Evolutionary conservation across 2,797 vertebrate species (phyloP).

Genomic region (Chrysocyon brachyurus): DNA sequence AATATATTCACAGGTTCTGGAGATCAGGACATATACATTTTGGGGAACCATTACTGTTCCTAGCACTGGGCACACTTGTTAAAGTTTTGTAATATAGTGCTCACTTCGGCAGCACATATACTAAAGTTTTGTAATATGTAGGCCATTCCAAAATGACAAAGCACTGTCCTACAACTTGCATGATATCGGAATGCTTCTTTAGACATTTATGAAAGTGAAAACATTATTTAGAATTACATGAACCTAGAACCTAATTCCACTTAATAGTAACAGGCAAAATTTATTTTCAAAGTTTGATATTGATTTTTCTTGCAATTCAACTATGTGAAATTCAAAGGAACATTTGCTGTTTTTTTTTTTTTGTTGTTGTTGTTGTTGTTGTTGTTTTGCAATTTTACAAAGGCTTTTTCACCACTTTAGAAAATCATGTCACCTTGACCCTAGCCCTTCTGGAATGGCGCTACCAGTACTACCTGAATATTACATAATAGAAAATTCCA

Average conservation of each 20-base stretch:
- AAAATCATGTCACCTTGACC: background rate
- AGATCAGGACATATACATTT: background rate
- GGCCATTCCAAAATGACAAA: background rate
- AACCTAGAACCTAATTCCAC: background rate
- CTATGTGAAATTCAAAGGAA: background rate
- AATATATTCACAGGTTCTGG: background rate
- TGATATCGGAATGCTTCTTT: background rate
- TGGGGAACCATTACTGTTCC: background rate
- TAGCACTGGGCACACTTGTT: background rate
- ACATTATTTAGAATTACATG: background rate
- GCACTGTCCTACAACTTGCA: background rate
- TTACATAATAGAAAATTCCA: background rate
- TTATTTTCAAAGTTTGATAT: background rate
- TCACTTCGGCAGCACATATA: no score
- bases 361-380: no score
- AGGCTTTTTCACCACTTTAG: background rate
- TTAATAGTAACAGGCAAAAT: conserved; percentile 16
- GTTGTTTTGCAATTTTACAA: background rate
- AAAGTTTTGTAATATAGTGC: background rate
- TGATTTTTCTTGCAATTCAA: background rate
- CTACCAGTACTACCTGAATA: background rate
- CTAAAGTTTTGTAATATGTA: background rate
- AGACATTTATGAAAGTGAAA: background rate
- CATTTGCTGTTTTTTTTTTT: background rate
- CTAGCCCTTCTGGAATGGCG: background rate